phyloP scores from a whole-genome alignment of 2,797 vertebrate species.

The Acrossocheilus fasciatus region DNA sequence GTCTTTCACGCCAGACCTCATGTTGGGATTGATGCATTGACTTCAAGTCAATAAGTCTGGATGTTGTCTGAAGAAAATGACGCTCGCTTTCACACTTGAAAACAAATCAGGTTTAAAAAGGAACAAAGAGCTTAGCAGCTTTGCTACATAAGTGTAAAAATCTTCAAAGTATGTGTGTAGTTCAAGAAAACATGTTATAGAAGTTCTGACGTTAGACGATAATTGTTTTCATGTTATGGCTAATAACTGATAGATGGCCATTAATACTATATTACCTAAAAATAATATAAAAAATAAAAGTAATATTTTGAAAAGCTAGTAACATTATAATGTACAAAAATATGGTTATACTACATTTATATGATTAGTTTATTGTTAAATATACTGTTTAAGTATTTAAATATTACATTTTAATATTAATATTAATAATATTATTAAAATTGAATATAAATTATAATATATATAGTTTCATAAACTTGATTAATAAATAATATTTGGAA shows the following conservation, averaged over 20 bases:
- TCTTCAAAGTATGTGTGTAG: neutral
- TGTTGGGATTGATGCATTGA: slow-evolving; percentile 33
- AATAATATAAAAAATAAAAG: neutral
- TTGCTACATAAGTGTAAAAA: neutral
- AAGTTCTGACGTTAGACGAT: neutral
- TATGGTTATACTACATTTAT: neutral
- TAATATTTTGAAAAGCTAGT: neutral
- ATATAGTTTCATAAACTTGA: neutral
- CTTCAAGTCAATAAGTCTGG: slow-evolving; percentile 34
- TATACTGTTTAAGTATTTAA: neutral
- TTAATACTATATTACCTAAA: neutral
- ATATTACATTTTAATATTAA: neutral
- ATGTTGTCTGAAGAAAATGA: slow-evolving; percentile 28
- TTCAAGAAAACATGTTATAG: neutral
- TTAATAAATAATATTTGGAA: neutral
- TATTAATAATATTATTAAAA: neutral
- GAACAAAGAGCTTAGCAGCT: neutral
- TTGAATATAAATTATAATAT: neutral
- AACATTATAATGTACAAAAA: neutral
- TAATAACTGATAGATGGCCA: neutral
- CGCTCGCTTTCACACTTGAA: neutral
- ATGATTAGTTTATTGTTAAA: neutral
- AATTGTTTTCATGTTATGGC: neutral
- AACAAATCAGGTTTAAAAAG: slow-evolving; percentile 3
- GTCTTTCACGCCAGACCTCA: slow-evolving; percentile 29